These are phyloP conservation scores for Ennomos erosarius DNA, from an alignment of 2,888 invertebrate genomes.

Conservation along the genomic window DNA sequence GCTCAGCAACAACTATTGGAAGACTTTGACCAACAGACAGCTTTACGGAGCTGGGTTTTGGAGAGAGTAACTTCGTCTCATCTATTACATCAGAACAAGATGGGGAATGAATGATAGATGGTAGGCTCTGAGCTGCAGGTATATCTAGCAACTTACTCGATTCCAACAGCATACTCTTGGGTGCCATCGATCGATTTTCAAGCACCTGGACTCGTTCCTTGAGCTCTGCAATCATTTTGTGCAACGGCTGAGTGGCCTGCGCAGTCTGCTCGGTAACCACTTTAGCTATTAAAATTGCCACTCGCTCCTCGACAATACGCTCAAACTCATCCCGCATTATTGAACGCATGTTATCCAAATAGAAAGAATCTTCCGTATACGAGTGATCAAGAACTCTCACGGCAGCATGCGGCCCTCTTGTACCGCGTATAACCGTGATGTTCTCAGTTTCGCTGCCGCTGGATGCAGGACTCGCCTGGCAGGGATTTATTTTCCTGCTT, in stretches of 20 bases:
- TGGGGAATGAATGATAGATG: no score
- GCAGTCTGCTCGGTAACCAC: constrained; percentile 10
- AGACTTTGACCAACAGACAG: no score
- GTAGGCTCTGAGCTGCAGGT: no score
- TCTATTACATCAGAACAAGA: background rate
- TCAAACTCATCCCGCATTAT: constrained; percentile 15
- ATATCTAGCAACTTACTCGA: background rate
- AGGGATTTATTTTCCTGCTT: background rate
- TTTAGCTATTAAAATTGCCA: constrained; percentile 8
- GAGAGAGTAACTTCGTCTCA: background rate
- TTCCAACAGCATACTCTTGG: background rate
- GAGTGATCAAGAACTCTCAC: constrained; percentile 3
- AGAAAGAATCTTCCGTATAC: constrained; percentile 9
- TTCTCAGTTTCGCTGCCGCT: background rate
- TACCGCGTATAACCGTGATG: no score
- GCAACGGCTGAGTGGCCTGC: constrained; percentile 3
- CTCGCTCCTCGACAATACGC: constrained; percentile 10
- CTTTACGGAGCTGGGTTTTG: background rate
- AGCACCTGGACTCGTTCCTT: constrained; percentile 4
- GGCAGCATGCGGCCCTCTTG: no score
- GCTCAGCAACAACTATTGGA: no score
- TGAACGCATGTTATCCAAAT: constrained; percentile 10
- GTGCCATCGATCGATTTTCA: background rate
- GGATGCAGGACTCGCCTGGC: no score
- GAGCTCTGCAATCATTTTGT: constrained; percentile 6